A percentile compares a stretch with the other conserved stretches of the same genome.
phyloP scores from a whole-genome alignment of 2,797 vertebrate genomes.

The Trematomus bernacchii region DNA sequence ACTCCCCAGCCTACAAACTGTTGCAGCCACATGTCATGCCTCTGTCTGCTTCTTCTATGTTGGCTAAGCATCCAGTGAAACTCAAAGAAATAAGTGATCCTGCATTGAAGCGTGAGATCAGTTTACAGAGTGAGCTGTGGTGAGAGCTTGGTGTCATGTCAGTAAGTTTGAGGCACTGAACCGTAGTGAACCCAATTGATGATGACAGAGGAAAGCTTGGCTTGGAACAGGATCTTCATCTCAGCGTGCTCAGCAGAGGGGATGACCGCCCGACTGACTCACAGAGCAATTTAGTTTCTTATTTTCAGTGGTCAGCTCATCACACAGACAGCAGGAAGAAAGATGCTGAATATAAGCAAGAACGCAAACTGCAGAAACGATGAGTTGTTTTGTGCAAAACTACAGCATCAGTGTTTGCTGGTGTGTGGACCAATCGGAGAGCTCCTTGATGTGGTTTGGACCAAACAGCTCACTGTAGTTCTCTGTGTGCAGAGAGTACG shows the following conservation, averaged over 20 bases:
- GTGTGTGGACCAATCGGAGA: slow-evolving; percentile 71
- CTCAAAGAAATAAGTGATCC: slow-evolving; percentile 9
- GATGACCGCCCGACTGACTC: slow-evolving; percentile 32
- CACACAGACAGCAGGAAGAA: slow-evolving; percentile 18
- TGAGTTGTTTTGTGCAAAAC: background rate
- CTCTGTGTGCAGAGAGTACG: slow-evolving; percentile 58
- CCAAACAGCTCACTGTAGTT: slow-evolving; percentile 63
- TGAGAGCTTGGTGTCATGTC: slow-evolving; percentile 56
- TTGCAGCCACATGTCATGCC: background rate
- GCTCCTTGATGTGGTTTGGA: slow-evolving; percentile 70
- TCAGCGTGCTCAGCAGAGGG: slow-evolving; percentile 59
- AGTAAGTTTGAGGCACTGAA: slow-evolving; percentile 58
- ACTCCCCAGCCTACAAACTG: background rate
- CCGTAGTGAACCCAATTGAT: slow-evolving; percentile 50
- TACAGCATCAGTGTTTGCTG: slow-evolving; percentile 61
- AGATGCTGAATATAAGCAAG: slow-evolving; percentile 12
- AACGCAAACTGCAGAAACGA: background rate
- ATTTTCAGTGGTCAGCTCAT: slow-evolving; percentile 39
- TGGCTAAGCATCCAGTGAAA: slow-evolving; percentile 26
- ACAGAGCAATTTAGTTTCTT: slow-evolving; percentile 53
- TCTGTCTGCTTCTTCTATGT: slow-evolving; percentile 14
- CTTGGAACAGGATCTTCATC: slow-evolving; percentile 78
- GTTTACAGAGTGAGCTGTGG: slow-evolving; percentile 41
- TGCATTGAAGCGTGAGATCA: slow-evolving; percentile 46
- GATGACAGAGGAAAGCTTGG: slow-evolving; percentile 70